Percentiles rank a stretch among this genome's conserved stretches.
These are phyloP conservation scores for Brevimyrus niger DNA, from an alignment of 2,113 vertebrate species.

Conservation along the genomic window DNA sequence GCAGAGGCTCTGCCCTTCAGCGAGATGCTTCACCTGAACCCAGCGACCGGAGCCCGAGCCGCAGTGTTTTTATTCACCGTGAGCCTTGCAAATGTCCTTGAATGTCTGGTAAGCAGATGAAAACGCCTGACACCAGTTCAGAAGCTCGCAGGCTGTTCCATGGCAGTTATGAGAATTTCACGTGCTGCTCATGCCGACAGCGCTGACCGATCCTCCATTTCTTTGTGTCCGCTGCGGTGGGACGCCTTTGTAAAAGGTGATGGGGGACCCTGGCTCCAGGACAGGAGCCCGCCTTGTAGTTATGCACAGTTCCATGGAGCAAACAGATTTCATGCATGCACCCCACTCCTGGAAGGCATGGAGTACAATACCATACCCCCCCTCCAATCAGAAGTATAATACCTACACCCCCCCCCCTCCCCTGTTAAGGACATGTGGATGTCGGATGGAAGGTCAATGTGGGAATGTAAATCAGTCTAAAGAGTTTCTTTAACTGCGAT, in stretches of 20 bases:
- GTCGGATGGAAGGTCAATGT: not conserved
- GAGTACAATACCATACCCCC: not conserved
- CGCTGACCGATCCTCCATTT: not conserved
- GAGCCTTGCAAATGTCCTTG: not conserved
- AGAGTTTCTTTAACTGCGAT: no score
- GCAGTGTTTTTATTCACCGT: not conserved
- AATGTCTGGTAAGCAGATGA: not conserved
- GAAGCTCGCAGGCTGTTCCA: not conserved
- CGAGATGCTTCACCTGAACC: not conserved
- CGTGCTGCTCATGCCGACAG: not conserved
- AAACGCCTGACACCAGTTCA: not conserved
- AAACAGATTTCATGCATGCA: not conserved
- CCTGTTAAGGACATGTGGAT: not conserved
- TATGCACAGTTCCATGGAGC: not conserved
- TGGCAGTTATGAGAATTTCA: not conserved
- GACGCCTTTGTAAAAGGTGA: not conserved
- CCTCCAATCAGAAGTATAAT: not conserved
- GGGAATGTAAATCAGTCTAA: not conserved
- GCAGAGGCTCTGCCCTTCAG: not conserved
- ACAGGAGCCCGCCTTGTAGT: not conserved
- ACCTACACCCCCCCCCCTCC: no score
- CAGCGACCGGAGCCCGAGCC: no score
- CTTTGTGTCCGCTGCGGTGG: not conserved
- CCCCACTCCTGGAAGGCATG: not conserved
- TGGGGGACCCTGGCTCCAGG: not conserved